Conservation (phyloP, 2,797 vertebrate species). For the Lacerta viridis region DNA sequence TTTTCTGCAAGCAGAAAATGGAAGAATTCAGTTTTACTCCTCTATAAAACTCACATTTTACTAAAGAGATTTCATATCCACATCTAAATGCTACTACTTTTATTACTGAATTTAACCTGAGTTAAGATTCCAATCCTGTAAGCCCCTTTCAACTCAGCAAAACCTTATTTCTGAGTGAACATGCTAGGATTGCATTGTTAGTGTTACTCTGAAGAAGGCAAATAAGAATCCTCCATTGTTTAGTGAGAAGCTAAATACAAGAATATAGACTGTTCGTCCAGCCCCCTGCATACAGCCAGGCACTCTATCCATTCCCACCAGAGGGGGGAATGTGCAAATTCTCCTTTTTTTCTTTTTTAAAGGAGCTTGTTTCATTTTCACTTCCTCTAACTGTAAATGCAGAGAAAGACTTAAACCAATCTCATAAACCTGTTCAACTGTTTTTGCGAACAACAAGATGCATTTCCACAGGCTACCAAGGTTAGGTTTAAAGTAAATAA, state of each 20-base stretch:
- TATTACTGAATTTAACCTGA: conserved; percentile 35
- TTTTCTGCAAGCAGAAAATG: conserved; percentile 36
- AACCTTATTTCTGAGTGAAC: background rate
- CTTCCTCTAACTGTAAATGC: background rate
- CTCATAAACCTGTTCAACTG: background rate
- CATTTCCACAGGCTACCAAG: background rate
- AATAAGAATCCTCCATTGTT: conserved; percentile 10
- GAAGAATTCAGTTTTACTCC: background rate
- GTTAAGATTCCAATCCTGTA: conserved; percentile 15
- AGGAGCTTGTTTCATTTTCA: background rate
- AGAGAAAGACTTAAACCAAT: background rate
- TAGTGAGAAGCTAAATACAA: background rate
- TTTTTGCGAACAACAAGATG: background rate
- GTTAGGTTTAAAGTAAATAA: background rate
- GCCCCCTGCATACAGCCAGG: background rate
- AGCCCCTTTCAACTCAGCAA: background rate
- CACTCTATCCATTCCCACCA: background rate
- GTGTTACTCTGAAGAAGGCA: background rate
- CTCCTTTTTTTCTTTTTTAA: background rate
- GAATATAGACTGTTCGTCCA: background rate
- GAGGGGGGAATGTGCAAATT: background rate
- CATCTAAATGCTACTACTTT: conserved; percentile 38
- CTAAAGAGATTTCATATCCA: conserved; percentile 12
- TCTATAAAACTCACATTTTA: conserved; percentile 32
- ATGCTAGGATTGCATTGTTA: background rate